Evolutionary conservation across 2,113 vertebrate species (phyloP).

Genomic region (Tauraco erythrolophus): DNA sequence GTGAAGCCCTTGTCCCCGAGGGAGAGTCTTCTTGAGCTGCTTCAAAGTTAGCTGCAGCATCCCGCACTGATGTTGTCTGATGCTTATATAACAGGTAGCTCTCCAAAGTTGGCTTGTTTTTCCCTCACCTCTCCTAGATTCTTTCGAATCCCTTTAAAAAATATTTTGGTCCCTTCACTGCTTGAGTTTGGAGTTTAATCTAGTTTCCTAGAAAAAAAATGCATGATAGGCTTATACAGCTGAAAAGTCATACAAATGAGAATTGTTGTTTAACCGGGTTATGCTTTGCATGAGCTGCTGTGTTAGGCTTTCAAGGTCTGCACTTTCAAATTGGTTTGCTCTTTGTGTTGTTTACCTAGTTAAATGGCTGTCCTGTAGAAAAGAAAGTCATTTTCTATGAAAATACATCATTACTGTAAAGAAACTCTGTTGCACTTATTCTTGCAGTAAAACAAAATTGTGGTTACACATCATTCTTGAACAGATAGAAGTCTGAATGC

Average conservation of each 20-base stretch:
- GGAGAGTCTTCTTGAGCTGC: background rate
- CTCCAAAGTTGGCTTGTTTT: background rate
- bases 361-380: background rate
- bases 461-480: background rate
- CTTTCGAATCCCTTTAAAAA: background rate
- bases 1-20: background rate
- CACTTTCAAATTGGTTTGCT: background rate
- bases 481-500: background rate
- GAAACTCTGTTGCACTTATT: background rate
- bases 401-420: background rate
- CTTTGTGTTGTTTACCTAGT: background rate
- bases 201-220: background rate
- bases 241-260: background rate
- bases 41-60: background rate
- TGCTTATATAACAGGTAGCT: background rate
- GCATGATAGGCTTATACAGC: background rate
- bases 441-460: background rate
- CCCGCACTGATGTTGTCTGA: accelerated
- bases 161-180: background rate
- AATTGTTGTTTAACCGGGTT: background rate
- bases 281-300: background rate
- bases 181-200: background rate
- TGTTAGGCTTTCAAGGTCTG: background rate
- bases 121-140: background rate
- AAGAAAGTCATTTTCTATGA: background rate